Percentiles rank a stretch among this genome's conserved stretches.
Conservation (phyloP, 2,113 vertebrate genomes). For the Myrmecobius fasciatus region DNA sequence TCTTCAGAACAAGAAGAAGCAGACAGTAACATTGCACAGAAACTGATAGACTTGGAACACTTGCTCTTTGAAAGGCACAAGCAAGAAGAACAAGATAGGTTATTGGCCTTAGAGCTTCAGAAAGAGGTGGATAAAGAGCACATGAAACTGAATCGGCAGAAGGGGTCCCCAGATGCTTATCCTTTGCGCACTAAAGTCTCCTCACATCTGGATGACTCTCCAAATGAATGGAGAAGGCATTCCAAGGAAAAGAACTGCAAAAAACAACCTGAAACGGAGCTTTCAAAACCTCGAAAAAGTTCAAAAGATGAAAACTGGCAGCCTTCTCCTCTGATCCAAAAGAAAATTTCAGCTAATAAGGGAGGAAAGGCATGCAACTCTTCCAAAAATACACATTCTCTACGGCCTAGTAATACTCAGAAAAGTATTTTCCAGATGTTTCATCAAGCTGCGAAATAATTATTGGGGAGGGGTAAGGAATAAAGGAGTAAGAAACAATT, state of each 20-base stretch:
- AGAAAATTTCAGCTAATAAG: conserved; percentile 66
- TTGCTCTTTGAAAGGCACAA: conserved; percentile 82
- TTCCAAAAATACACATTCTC: conserved; percentile 68
- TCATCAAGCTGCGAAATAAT: conserved; percentile 79
- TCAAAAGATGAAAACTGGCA: conserved; percentile 80
- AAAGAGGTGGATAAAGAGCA: conserved; percentile 87
- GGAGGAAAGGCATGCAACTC: conserved; percentile 77
- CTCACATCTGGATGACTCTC: conserved; percentile 38
- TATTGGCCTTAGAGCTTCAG: conserved; percentile 90
- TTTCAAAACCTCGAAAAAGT: conserved; percentile 56
- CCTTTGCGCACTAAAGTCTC: conserved; percentile 82
- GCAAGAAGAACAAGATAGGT: conserved; percentile 93
- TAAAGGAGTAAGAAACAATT: conserved; percentile 42
- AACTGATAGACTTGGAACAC: conserved; percentile 83
- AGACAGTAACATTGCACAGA: conserved; percentile 72
- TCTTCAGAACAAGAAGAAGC: conserved; percentile 65
- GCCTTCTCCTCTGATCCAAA: conserved; percentile 58
- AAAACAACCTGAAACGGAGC: conserved; percentile 43
- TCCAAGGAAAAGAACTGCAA: conserved; percentile 45
- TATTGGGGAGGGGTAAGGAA: not conserved
- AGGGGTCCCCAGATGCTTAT: conserved; percentile 90
- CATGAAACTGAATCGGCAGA: conserved; percentile 84
- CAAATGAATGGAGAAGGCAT: conserved; percentile 54
- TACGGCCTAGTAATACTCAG: conserved; percentile 80
- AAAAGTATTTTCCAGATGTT: conserved; percentile 87